Evolutionary conservation across 2,888 invertebrate genomes (phyloP).

Genomic region (Papilio elwesi): DNA sequence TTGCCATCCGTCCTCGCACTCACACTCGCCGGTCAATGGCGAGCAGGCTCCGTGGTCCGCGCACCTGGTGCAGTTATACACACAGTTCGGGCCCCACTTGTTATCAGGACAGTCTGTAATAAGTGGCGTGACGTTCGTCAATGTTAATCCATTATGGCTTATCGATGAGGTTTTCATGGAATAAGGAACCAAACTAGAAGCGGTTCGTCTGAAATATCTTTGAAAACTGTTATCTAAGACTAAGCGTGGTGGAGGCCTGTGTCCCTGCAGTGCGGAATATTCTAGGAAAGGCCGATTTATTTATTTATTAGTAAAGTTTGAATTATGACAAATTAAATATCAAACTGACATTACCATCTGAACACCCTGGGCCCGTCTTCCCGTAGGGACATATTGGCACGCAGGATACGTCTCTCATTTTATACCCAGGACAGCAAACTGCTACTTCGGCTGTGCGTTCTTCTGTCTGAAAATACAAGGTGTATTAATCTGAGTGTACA

Average conservation of each 20-base stretch:
- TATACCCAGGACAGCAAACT: slow-evolving; percentile 91
- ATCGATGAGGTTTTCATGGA: too few species aligned
- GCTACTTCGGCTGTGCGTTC: slow-evolving; percentile 87
- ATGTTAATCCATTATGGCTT: not conserved
- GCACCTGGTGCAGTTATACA: slow-evolving; percentile 86
- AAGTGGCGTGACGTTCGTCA: not conserved
- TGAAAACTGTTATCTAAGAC: too few species aligned
- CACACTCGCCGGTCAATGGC: slow-evolving; percentile 86
- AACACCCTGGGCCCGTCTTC: slow-evolving; percentile 85
- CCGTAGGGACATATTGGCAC: slow-evolving; percentile 86
- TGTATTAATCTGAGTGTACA: too few species aligned
- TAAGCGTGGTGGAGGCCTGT: too few species aligned
- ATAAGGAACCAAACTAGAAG: too few species aligned
- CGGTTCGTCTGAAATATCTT: too few species aligned
- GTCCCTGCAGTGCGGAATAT: too few species aligned
- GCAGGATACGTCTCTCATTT: slow-evolving; percentile 86
- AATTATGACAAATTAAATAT: slow-evolving; percentile 3
- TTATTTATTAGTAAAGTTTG: too few species aligned
- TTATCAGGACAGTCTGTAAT: slow-evolving; percentile 86
- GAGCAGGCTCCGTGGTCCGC: slow-evolving; percentile 86
- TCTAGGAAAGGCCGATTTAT: too few species aligned
- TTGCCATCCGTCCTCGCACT: slow-evolving; percentile 87
- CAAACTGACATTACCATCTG: slow-evolving; percentile 74
- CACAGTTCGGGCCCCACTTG: slow-evolving; percentile 91
- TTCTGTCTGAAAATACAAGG: slow-evolving; percentile 84